phyloP scores from a whole-genome alignment of 2,888 invertebrate species.

The Leptinotarsa rubiginosa region DNA sequence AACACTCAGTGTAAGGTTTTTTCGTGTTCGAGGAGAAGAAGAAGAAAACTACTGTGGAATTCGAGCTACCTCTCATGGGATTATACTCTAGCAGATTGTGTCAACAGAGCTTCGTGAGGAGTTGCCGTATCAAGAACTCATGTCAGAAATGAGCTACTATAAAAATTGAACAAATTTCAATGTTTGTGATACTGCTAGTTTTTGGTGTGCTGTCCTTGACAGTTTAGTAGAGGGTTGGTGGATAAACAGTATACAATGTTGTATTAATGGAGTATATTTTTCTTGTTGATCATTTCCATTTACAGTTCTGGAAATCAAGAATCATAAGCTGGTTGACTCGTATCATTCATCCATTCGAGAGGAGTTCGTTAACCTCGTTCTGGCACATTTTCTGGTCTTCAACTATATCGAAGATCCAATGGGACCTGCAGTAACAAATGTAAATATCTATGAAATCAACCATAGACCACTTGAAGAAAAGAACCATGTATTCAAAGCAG shows the following conservation, averaged over 20 bases:
- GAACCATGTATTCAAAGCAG: neutral
- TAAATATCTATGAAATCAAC: neutral
- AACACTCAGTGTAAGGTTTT: constrained; percentile 8
- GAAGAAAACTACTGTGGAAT: constrained; percentile 1
- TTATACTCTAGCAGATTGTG: neutral
- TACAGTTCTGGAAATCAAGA: constrained; percentile 13
- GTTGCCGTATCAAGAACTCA: neutral
- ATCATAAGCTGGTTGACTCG: neutral
- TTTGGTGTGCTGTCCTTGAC: constrained; percentile 1
- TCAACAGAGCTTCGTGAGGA: constrained; percentile 13
- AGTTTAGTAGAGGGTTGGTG: neutral
- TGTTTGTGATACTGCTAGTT: neutral
- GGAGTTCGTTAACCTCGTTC: constrained; percentile 12
- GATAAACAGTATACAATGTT: neutral
- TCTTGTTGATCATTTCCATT: neutral
- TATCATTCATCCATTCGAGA: constrained; percentile 7
- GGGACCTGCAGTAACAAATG: neutral
- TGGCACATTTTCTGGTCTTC: constrained; percentile 6
- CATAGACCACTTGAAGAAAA: constrained; percentile 11
- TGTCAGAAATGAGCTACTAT: neutral
- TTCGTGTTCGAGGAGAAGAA: neutral
- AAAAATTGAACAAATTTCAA: neutral
- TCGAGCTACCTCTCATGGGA: constrained; percentile 13
- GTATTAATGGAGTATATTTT: neutral
- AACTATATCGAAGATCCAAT: neutral